Evolutionary conservation across 1,140 invertebrate genomes (phyloP).

Genomic region (Pachypsylla venusta): DNA sequence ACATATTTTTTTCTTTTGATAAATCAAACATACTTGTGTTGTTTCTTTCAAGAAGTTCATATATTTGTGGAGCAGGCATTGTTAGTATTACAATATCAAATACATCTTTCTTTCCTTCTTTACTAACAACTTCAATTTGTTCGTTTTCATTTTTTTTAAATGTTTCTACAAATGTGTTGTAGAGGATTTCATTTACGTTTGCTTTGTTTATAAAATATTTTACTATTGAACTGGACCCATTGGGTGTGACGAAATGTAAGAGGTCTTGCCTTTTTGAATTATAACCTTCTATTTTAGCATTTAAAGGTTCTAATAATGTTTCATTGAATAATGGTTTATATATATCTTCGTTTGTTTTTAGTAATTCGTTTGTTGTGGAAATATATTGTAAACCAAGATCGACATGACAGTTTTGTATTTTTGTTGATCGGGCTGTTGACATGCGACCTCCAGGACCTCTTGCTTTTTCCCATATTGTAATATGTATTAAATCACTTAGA

Average conservation of each 20-base stretch:
- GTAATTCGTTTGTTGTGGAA: background rate
- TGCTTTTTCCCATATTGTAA: constrained; percentile 1
- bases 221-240: constrained; percentile 3
- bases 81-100: background rate
- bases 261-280: background rate
- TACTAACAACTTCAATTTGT: background rate
- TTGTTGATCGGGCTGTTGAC: background rate
- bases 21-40: background rate
- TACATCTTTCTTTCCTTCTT: background rate
- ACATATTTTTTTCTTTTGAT: background rate
- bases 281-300: background rate
- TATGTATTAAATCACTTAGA: background rate
- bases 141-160: background rate
- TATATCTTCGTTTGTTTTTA: background rate
- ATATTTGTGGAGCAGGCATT: background rate
- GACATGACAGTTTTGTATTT: background rate
- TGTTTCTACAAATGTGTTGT: background rate
- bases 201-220: constrained; percentile 1
- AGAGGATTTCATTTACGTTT: background rate
- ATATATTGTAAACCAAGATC: background rate
- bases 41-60: background rate
- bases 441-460: constrained; percentile 3
- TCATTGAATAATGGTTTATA: constrained; percentile 1
- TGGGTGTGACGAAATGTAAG: background rate
- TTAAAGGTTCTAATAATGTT: background rate